These are phyloP conservation scores for Discoglossus pictus DNA, from an alignment of 2,797 vertebrate genomes.

Conservation along the genomic window DNA sequence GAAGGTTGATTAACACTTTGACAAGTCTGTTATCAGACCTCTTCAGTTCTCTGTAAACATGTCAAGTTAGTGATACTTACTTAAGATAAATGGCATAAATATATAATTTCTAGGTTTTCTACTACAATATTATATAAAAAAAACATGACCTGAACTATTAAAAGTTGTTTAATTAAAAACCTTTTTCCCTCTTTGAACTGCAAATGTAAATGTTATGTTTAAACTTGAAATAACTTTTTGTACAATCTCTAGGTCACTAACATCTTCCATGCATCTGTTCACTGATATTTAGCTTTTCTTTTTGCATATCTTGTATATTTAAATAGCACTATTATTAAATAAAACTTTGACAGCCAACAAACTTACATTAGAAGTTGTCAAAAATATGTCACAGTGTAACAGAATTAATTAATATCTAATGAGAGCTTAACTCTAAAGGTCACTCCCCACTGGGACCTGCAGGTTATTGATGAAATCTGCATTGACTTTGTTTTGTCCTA, in stretches of 20 bases:
- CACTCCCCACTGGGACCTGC: conserved; percentile 34
- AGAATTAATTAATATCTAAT: conserved; percentile 50
- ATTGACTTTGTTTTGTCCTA: conserved; percentile 39
- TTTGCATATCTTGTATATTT: conserved; percentile 21
- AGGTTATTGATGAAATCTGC: conserved; percentile 40
- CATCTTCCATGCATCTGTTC: conserved; percentile 11
- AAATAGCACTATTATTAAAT: conserved; percentile 11
- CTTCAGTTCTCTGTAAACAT: too few relatives aligned
- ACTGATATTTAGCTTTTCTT: conserved; percentile 13
- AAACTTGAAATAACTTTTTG: too few relatives aligned
- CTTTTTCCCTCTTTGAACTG: too few relatives aligned
- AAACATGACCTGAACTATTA: too few relatives aligned
- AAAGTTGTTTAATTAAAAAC: too few relatives aligned
- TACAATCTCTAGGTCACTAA: neutral
- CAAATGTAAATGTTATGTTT: too few relatives aligned
- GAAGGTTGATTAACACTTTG: too few relatives aligned
- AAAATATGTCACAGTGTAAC: conserved; percentile 38
- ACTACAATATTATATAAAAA: too few relatives aligned
- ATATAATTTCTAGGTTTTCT: too few relatives aligned
- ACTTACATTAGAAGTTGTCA: conserved; percentile 38
- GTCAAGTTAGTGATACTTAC: too few relatives aligned
- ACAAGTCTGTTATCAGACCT: too few relatives aligned
- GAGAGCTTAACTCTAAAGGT: conserved; percentile 35
- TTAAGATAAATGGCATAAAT: too few relatives aligned
- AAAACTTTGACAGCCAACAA: conserved; percentile 19